phyloP scores from a whole-genome alignment of 2,888 invertebrate species.

The Xestia sexstrigata region DNA sequence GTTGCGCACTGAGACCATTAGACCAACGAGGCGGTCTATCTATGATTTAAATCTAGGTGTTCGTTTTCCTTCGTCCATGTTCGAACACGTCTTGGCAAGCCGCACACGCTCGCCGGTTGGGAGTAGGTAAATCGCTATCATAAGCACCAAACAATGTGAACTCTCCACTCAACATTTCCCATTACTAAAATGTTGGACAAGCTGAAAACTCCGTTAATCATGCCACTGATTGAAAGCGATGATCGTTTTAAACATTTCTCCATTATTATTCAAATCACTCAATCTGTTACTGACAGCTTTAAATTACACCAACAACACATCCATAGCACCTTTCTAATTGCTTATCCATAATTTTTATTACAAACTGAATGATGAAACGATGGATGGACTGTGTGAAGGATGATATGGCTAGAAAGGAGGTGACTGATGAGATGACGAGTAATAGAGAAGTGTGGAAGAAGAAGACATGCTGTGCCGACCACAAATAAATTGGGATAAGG shows the following conservation, averaged over 20 bases:
- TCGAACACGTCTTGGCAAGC: neutral
- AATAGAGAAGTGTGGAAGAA: no score
- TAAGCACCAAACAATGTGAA: neutral
- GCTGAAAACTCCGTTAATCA: slow-evolving; percentile 22
- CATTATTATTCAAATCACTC: slow-evolving; percentile 18
- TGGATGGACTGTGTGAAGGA: no score
- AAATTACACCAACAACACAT: slow-evolving; percentile 6
- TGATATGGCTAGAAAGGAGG: no score
- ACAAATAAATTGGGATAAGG: no score
- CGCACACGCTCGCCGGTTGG: neutral
- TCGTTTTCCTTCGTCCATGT: neutral
- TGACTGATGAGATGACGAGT: no score
- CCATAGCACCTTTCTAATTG: neutral
- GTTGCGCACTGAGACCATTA: no score
- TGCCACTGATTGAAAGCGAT: slow-evolving; percentile 6
- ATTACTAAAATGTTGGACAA: neutral
- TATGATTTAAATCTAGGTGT: no score
- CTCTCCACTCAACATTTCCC: neutral
- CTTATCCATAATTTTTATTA: no score
- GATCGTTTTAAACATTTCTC: slow-evolving; percentile 18
- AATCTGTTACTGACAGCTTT: slow-evolving; percentile 20
- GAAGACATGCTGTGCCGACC: no score
- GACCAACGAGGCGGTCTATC: neutral
- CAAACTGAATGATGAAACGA: no score
- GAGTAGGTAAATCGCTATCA: neutral